Evolutionary conservation across 2,888 invertebrate species (phyloP).

Genomic region (Drosophila cracens): DNA sequence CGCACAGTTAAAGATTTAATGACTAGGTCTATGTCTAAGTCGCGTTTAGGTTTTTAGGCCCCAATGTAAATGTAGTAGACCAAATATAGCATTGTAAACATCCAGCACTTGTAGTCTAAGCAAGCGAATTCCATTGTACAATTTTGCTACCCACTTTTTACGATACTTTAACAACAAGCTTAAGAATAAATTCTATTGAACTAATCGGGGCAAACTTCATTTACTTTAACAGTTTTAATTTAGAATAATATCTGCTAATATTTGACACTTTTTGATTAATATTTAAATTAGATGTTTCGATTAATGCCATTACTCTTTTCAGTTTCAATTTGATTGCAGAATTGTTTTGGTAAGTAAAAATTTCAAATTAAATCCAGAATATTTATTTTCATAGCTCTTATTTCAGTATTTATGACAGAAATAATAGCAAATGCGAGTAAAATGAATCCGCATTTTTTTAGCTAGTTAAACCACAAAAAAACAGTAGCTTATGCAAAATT

Average conservation of each 20-base stretch:
- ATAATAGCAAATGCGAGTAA: neutral
- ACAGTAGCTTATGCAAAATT: neutral
- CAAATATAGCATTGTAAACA: slow-evolving; percentile 76
- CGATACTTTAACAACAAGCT: slow-evolving; percentile 52
- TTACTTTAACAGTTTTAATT: neutral
- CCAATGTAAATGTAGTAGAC: slow-evolving; percentile 77
- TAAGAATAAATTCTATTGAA: slow-evolving; percentile 51
- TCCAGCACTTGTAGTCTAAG: slow-evolving; percentile 58
- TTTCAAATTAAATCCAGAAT: neutral
- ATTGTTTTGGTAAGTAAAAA: neutral
- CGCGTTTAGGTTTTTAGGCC: slow-evolving; percentile 46
- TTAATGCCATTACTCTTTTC: neutral
- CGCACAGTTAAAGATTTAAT: slow-evolving; percentile 37
- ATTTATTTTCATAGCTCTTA: too few relatives aligned
- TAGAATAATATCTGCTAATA: neutral
- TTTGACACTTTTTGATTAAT: neutral
- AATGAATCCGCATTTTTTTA: neutral
- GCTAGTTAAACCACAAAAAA: neutral
- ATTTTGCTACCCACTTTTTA: slow-evolving; percentile 70
- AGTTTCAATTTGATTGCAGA: neutral
- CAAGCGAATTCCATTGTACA: slow-evolving; percentile 73
- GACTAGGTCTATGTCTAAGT: slow-evolving; percentile 49
- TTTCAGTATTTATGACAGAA: too few relatives aligned
- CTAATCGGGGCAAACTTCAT: slow-evolving; percentile 4
- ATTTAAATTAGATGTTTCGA: neutral